Evolutionary conservation across 64 coral and sea anemone genomes (phyloP).

Genomic region (Dendronephthya gigantea): DNA sequence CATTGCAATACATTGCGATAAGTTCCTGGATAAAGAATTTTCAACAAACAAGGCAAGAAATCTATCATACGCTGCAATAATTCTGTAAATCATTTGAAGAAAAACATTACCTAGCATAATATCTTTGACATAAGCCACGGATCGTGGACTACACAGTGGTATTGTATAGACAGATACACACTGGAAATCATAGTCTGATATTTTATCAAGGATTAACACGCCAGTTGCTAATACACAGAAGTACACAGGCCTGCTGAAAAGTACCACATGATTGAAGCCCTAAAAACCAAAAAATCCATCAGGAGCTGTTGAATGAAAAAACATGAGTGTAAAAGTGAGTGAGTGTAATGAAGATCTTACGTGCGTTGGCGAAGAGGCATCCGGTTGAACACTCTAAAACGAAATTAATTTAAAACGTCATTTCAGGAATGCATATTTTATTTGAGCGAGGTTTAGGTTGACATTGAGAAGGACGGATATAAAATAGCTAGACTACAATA

Average conservation of each 20-base stretch:
- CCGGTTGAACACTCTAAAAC: constrained; percentile 91
- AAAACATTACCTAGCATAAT: neutral
- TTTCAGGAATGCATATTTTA: too few species aligned
- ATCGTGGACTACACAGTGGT: constrained; percentile 46
- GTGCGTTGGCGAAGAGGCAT: constrained; percentile 92
- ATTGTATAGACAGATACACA: constrained; percentile 58
- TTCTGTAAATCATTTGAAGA: too few species aligned
- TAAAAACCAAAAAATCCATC: neutral
- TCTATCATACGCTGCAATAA: too few species aligned
- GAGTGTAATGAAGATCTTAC: constrained; percentile 39
- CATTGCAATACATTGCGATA: too few species aligned
- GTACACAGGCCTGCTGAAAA: constrained; percentile 85
- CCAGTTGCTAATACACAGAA: constrained; percentile 53
- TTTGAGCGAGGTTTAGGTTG: too few species aligned
- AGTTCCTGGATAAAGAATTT: too few species aligned
- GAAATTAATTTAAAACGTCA: neutral
- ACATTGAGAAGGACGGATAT: too few species aligned
- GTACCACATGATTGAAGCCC: constrained; percentile 92
- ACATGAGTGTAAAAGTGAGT: neutral
- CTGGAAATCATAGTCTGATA: constrained; percentile 14
- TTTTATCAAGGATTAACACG: constrained; percentile 58
- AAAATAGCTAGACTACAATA: too few species aligned
- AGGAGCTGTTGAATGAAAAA: neutral
- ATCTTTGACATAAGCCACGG: neutral
- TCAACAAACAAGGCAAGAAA: too few species aligned